Conservation (phyloP, 2,797 vertebrate genomes). For the Peromyscus aztecus region DNA sequence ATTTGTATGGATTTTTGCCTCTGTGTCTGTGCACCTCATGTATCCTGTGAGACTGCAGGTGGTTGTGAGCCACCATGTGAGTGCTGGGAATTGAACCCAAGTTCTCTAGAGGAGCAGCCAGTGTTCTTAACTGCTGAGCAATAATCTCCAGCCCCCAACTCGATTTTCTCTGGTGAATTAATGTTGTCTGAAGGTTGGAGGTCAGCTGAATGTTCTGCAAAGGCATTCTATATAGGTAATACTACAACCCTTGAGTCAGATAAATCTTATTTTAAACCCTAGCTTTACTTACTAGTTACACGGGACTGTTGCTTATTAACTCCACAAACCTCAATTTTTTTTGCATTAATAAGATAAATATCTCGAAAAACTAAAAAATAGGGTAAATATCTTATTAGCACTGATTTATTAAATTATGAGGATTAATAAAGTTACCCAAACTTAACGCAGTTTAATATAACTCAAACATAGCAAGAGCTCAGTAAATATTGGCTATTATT, state of each 20-base stretch:
- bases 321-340: background rate
- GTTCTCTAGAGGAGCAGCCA: background rate
- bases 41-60: too few relatives aligned
- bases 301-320: background rate
- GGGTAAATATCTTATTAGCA: constrained; percentile 36
- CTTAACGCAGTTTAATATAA: background rate
- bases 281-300: constrained; percentile 16
- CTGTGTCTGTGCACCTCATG: background rate
- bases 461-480: constrained; percentile 3
- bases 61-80: background rate
- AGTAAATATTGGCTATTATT: constrained; percentile 32
- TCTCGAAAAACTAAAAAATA: background rate
- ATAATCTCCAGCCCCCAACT: background rate
- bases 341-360: constrained; percentile 25
- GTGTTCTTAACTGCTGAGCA: background rate
- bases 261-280: constrained; percentile 28
- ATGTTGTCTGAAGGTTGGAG: background rate
- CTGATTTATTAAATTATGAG: constrained; percentile 53
- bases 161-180: constrained; percentile 26
- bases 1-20: background rate
- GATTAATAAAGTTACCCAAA: constrained; percentile 23
- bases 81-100: background rate
- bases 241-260: background rate
- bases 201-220: background rate
- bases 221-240: background rate